These are phyloP conservation scores for Escarpia spicata DNA, from an alignment of 2,888 invertebrate species.

Conservation along the genomic window DNA sequence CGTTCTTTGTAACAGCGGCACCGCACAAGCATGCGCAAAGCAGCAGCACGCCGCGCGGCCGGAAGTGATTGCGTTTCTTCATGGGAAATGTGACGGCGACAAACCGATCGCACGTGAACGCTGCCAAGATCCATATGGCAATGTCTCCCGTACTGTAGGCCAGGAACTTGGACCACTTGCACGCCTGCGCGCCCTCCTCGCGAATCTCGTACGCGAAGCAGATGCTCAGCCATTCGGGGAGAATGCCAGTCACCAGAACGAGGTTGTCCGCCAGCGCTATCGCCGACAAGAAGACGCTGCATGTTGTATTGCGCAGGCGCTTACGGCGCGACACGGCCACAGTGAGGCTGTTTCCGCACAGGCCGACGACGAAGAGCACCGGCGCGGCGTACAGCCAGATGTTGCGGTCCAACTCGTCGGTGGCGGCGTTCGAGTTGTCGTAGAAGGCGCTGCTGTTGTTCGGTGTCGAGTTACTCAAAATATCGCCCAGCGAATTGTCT, in stretches of 20 bases:
- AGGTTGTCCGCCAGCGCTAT: slow-evolving; percentile 44
- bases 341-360: slow-evolving; percentile 19
- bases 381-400: neutral
- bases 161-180: slow-evolving; percentile 44
- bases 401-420: neutral
- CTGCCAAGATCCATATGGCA: slow-evolving; percentile 43
- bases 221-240: slow-evolving; percentile 45
- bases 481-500: neutral
- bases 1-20: slow-evolving; percentile 35
- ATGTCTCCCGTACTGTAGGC: slow-evolving; percentile 41
- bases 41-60: slow-evolving; percentile 27
- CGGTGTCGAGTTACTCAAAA: neutral
- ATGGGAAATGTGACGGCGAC: slow-evolving; percentile 44
- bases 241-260: slow-evolving; percentile 43
- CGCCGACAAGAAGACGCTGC: slow-evolving; percentile 40
- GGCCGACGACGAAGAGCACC: neutral
- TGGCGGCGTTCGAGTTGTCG: neutral
- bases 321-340: slow-evolving; percentile 21
- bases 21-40: slow-evolving; percentile 14
- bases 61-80: slow-evolving; percentile 32
- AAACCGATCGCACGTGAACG: slow-evolving; percentile 43
- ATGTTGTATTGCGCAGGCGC: slow-evolving; percentile 37
- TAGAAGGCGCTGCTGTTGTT: neutral
- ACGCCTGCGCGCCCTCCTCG: slow-evolving; percentile 36
- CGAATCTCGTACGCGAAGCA: slow-evolving; percentile 36